A percentile compares a stretch with the other conserved stretches of the same genome.
phyloP scores from a whole-genome alignment of 2,113 vertebrate species.

The Vireo altiloquus region DNA sequence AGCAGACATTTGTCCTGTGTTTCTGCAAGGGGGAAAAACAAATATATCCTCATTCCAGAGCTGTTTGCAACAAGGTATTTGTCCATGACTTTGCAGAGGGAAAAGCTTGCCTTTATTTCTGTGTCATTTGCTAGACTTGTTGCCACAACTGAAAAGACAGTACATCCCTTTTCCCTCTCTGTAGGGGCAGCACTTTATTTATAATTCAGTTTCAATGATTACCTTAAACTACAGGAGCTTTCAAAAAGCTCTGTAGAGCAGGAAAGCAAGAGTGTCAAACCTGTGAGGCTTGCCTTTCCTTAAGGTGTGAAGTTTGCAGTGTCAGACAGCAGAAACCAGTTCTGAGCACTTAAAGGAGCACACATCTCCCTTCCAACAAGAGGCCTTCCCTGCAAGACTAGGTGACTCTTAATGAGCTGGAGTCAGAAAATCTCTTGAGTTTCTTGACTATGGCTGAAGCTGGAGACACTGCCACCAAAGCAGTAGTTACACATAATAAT shows the following conservation, averaged over 20 bases:
- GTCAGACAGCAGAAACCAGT: neutral
- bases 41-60: neutral
- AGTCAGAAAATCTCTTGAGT: neutral
- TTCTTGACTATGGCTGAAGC: neutral
- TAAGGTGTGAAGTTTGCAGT: neutral
- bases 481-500: fast-evolving
- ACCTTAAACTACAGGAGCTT: neutral
- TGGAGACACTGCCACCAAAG: neutral
- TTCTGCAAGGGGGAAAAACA: neutral
- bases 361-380: neutral
- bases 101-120: neutral
- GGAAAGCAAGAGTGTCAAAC: neutral
- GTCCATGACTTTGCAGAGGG: neutral
- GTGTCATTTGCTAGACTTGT: neutral
- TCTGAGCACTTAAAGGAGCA: neutral
- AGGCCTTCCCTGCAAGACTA: neutral
- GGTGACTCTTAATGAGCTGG: neutral
- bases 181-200: neutral
- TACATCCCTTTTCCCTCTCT: neutral
- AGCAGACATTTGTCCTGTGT: neutral
- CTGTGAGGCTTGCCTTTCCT: neutral
- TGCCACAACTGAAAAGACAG: neutral
- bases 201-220: neutral
- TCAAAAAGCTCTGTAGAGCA: neutral
- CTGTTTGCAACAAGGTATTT: neutral